Evolutionary conservation across 2,797 vertebrate species (phyloP), one percentile per base, ranked within the genome.

Genomic region (Clarias laeviceps): DNA sequence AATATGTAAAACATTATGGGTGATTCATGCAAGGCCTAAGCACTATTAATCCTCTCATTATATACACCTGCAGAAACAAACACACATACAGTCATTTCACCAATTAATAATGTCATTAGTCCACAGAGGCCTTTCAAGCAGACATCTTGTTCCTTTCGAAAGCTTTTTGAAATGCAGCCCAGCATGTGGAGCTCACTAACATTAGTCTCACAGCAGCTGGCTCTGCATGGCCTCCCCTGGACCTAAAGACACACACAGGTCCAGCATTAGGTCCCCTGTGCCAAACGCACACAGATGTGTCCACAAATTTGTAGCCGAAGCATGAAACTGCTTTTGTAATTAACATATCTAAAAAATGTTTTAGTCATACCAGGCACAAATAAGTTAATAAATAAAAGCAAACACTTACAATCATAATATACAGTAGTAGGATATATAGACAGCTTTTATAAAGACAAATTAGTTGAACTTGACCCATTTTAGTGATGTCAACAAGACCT

Each of bases 31-130:
- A 90, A 89, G 91, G 88, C 88, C 91, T 86, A 90, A 94, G 91
- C 91, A 91, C 91, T 93, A 91, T 88, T 92, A 93, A 90, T 90
- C 88, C 90, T 90, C 91, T 90, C 91, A 92, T 93, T 93, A 93
- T 82, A 92, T 84, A 94, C 91, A 95, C 93, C 94, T 94, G 93
- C 92, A 94, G 93, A 94, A 92, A 94, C 92, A 78, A 66, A 78
- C 73, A 73, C 59, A 92, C 93, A 90, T 87, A 91, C 93, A 93
- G 91, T 93, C 92, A 93, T 95, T 95, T 94, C 93, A 88, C 88
- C 93, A 94, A 94, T 95, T 95, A 94, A 92, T 88, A 88, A 69
- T 29, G 89, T 91, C 92, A 93, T 95, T 94, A 94, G 90, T 94
- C 92, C 91, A 89, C 87, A 86, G 87, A 91, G 92, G 89, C 83